Evolutionary conservation across 2,797 vertebrate species (phyloP).

Genomic region (Anabas testudineus): DNA sequence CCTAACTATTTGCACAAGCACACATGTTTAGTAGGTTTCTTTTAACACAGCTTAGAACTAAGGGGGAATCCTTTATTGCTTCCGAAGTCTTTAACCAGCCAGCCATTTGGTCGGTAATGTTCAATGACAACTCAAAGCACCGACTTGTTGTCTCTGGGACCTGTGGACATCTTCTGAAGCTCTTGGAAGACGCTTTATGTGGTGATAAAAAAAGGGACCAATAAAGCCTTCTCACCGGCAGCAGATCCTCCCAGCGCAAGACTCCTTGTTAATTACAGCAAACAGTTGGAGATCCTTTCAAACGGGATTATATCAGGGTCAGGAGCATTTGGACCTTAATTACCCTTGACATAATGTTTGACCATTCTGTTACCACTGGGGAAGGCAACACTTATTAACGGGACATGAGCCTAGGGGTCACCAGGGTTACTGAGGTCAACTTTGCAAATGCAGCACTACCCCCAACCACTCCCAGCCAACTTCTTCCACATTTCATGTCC

Average conservation of each 20-base stretch:
- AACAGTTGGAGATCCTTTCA: slow-evolving; percentile 88
- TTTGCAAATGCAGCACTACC: slow-evolving; percentile 63
- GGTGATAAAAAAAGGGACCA: slow-evolving; percentile 76
- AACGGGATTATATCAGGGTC: slow-evolving; percentile 89
- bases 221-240: slow-evolving; percentile 78
- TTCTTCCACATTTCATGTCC: slow-evolving; percentile 31
- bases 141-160: slow-evolving; percentile 68
- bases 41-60: slow-evolving; percentile 29
- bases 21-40: slow-evolving; percentile 24
- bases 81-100: slow-evolving; percentile 51
- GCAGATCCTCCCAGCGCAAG: slow-evolving; percentile 70
- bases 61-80: slow-evolving; percentile 61
- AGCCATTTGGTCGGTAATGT: slow-evolving; percentile 69
- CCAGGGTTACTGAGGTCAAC: slow-evolving; percentile 80
- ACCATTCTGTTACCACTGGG: slow-evolving; percentile 86
- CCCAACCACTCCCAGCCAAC: slow-evolving; percentile 45
- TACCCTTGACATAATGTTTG: slow-evolving; percentile 90
- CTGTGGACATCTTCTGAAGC: slow-evolving; percentile 73
- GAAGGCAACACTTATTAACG: slow-evolving; percentile 85
- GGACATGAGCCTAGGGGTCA: slow-evolving; percentile 80
- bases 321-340: slow-evolving; percentile 88
- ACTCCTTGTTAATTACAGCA: slow-evolving; percentile 84
- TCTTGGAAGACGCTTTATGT: slow-evolving; percentile 76
- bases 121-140: slow-evolving; percentile 71
- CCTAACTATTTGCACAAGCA: neutral